Base-by-base conservation (phyloP, 1,140 invertebrate genomes). In the Aphelinus atriplicis region DNA sequence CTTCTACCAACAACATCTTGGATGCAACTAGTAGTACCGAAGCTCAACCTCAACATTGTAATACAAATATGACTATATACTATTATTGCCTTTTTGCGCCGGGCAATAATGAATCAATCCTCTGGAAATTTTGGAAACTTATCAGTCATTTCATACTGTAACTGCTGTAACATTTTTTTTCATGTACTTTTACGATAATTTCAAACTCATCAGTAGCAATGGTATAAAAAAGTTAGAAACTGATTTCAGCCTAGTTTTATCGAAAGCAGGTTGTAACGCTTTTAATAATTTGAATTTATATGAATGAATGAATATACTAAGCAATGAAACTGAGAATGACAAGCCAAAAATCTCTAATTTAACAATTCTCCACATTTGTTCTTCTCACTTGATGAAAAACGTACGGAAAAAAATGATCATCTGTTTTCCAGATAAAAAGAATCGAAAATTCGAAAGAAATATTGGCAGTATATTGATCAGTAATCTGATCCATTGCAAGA, bases 341-440 rank as follows among this genome's bases (percentile, higher is more conserved):
- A 4, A 53, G 9, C 51, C 3, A 43, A 60, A 7, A 43, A 60
- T 4, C n/a, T 4, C 3, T 3, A n/a, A 47, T 64, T 46, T 46
- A 64, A 64, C 62, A 64, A 64, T 64, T 10, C 5, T 64, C 2
- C 62, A 64, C n/a, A 46, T 47, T 7, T 64, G 62, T n/a, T 64
- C 62, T 5, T 64, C 62, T 45, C 62, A 64, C 42, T 7, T 64
- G 4, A 64, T 64, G 3, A 64, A 64, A 64, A 64, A 45, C 45
- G 62, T 64, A 3, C 3, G 5, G 45, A 46, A 10, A 9, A 64
- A 64, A 42, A n/a, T 64, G 5, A 64, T 5, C 4, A 47, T 43
- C 7, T 64, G 4, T 7, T 64, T 64, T 47, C 45, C 62, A 6
- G n/a, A 64, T n/a, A 64, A 64, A 43, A 47, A 64, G 45, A 3